A percentile compares a stretch with the other conserved stretches of the same genome.
phyloP scores from a whole-genome alignment of 2,888 invertebrate species.

The Glyphotaelius pellucidus region DNA sequence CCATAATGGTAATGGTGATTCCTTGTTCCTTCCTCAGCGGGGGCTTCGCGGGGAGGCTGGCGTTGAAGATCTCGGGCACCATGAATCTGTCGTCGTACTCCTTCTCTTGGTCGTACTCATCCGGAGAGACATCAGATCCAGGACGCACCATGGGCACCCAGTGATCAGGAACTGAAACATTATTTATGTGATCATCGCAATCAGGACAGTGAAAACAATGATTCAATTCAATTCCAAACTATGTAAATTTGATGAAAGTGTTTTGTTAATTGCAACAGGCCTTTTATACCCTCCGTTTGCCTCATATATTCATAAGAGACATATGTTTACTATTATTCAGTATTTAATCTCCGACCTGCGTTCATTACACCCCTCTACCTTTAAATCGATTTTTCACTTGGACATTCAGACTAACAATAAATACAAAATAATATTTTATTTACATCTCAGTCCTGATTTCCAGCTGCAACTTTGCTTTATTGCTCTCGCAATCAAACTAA shows the following conservation, averaged over 20 bases:
- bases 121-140: conserved; percentile 68
- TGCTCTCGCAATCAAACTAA: not conserved
- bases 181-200: not conserved
- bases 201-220: not conserved
- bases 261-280: too few relatives aligned
- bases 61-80: conserved; percentile 59
- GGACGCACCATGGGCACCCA: conserved; percentile 64
- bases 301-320: too few relatives aligned
- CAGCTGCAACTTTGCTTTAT: too few relatives aligned
- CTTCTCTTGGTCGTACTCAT: conserved; percentile 70
- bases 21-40: conserved; percentile 56
- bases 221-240: not conserved
- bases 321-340: too few relatives aligned
- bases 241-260: too few relatives aligned
- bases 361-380: too few relatives aligned
- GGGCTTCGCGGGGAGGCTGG: conserved; percentile 52
- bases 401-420: too few relatives aligned
- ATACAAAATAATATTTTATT: too few relatives aligned
- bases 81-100: conserved; percentile 63
- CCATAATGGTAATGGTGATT: conserved; percentile 68
- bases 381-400: too few relatives aligned
- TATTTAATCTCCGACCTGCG: too few relatives aligned
- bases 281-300: too few relatives aligned
- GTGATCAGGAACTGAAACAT: conserved; percentile 60
- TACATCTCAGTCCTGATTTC: too few relatives aligned